phyloP scores from a whole-genome alignment of 2,113 vertebrate genomes.

The Mormyrus iriodes region DNA sequence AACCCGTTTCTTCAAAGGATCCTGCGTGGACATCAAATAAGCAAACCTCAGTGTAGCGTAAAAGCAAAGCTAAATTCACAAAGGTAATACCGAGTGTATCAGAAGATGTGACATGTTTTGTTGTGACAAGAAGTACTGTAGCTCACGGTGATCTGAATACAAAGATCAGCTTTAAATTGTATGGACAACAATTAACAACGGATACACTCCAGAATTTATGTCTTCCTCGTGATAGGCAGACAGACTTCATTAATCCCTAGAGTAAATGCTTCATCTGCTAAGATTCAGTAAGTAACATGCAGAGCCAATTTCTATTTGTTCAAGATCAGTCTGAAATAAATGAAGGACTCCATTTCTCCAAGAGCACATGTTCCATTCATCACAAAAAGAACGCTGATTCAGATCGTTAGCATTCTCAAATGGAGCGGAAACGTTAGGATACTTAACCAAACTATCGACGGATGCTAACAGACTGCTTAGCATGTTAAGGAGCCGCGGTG shows the following conservation, averaged over 20 bases:
- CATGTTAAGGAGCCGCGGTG: slow-evolving; percentile 2
- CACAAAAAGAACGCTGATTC: background rate
- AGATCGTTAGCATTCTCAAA: slow-evolving; percentile 21
- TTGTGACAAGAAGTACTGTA: background rate
- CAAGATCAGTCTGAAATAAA: background rate
- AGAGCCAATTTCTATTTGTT: background rate
- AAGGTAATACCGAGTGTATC: slow-evolving; percentile 16
- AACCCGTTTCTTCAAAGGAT: slow-evolving; percentile 13
- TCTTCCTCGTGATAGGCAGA: background rate
- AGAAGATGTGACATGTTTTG: background rate
- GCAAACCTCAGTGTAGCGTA: background rate
- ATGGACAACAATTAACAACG: background rate
- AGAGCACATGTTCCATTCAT: background rate
- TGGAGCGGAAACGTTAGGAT: background rate
- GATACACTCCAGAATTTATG: background rate
- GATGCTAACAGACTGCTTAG: background rate
- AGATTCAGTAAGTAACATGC: background rate
- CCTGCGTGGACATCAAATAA: slow-evolving; percentile 17
- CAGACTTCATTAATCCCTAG: background rate
- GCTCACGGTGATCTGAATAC: background rate
- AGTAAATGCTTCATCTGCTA: background rate
- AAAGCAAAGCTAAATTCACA: background rate
- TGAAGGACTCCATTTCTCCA: background rate
- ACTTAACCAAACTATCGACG: slow-evolving; percentile 4
- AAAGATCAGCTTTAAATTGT: background rate